Base-by-base conservation (phyloP, 2,888 invertebrate genomes). In the Rhagophthalmus giganteus region DNA sequence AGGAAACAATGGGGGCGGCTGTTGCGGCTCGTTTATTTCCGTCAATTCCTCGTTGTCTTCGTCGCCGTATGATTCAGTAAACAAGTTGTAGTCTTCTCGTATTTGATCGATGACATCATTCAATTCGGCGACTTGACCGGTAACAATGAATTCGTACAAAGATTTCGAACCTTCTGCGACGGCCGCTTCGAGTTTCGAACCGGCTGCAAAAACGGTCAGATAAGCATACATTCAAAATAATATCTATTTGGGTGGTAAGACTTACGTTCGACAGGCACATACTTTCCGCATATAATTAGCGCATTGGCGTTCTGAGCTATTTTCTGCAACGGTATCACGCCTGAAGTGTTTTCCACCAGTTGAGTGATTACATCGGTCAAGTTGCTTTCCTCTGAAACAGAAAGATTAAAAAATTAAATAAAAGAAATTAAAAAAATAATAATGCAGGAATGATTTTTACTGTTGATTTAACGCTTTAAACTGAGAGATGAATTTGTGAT, bases 271-370 rank as follows among this genome's bases (percentile, higher is more conserved):
- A 91, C 88, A 24, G 86, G 79, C 60, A 92, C 83, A 54, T 89
- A 77, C 78, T 88, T 90, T n/a, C 89, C 90, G 73, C 90, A 90
- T 47, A 90, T 81, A 61, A 88, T 86, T 64, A 92, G 87, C 4
- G 34, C 47, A 9, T 47, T 53, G 1, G 89, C 89, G 59, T 87
- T 85, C 8, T 90, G 88, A 61, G 85, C 81, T 41, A 90, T 83
- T 70, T 90, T 86, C 59, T 85, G 83, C 10, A 90, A 75, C 16
- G 88, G 88, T 35, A 90, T 83, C 38, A 87, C 87, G 34, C 90
- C 90, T 1, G 90, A 88, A 1, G 87, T 85, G 60, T 87, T 87
- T 72, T 87, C 87, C 55, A 88, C 82, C 32, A 87, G 81, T 70
- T 88, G 87, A 63, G 84, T 80, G 45, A 88, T 76, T 55, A 85